Base-by-base conservation (phyloP, 1,140 invertebrate genomes). In the Batillaria attramentaria region DNA sequence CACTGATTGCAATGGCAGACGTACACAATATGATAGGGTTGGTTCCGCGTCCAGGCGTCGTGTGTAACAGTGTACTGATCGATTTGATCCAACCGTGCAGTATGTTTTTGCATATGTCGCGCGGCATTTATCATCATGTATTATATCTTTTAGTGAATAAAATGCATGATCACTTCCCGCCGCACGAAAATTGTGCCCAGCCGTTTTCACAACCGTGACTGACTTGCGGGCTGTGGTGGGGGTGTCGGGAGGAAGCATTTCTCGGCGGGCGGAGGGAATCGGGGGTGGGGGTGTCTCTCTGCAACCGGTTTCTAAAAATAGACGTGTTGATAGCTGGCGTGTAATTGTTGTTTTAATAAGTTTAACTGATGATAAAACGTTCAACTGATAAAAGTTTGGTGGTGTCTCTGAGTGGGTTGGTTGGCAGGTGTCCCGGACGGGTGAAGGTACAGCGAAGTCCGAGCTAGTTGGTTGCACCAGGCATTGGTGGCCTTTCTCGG, bases 291-390 rank as follows among this genome's bases (percentile, higher is more conserved):
- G 57, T 41, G 73, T 62, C 54, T 62, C 54, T 57, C 57, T 62
- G 54, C 39, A 62, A 42, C 33, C 10, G 57, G n/a, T 62, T 28
- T 75, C 73, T 75, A 75, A 62, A 75, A 75, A 75, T 75, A 75
- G 37, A 33, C 33, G 35, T 28, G 73, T 75, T 54, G 73, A 75
- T 75, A 33, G 73, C 57, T 57, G 73, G 37, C 33, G 57, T 75
- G 73, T 62, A 57, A 57, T 62, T 75, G 41, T 42, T 70, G 18
- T 70, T 42, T 70, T 70, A 24, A 18, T 42, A n/a, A 46, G 24
- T 42, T 70, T 70, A 46, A 46, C 43, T 31, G n/a, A 31, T 70
- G 28, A 70, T 70, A 46, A 42, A 43, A 70, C 41, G 43, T 70
- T 8, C n/a, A 70, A 70, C 37, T 31, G 68, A 70, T 57, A 74